Conservation (phyloP, 2,797 vertebrate species). For the Allenopithecus nigroviridis region DNA sequence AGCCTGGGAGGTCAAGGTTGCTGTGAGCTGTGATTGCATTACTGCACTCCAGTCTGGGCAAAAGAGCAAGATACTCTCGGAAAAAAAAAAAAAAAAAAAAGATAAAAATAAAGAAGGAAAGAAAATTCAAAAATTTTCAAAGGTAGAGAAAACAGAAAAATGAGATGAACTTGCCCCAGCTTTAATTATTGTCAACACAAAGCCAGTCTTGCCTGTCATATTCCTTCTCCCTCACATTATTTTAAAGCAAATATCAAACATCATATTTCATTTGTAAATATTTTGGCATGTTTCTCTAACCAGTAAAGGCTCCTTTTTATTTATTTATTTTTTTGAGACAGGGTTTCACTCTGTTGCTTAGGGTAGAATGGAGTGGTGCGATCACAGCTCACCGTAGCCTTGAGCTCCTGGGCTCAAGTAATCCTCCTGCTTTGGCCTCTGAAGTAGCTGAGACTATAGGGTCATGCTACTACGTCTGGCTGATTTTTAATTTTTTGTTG, state of each 20-base stretch:
- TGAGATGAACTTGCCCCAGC: not conserved
- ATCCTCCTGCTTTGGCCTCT: not conserved
- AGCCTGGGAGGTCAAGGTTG: too few species aligned
- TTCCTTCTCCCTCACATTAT: not conserved
- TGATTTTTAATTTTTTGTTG: not conserved
- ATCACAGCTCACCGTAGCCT: not conserved
- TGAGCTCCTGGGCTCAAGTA: not conserved
- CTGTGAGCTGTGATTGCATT: too few species aligned
- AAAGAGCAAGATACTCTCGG: too few species aligned
- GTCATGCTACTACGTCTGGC: rapidly evolving
- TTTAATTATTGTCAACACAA: not conserved
- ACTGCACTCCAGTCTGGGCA: too few species aligned
- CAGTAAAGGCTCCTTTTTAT: not conserved
- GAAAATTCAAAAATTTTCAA: not conserved
- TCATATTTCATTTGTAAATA: not conserved
- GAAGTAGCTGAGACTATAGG: not conserved
- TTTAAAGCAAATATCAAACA: not conserved
- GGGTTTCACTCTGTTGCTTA: not conserved
- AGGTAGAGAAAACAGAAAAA: slow-evolving; percentile 24
- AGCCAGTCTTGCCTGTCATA: not conserved
- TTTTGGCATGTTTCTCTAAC: not conserved
- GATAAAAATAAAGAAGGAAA: too few species aligned
- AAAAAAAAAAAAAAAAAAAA: too few species aligned
- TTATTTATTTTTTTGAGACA: not conserved
- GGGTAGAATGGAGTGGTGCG: not conserved